Conservation (phyloP, 2,888 invertebrate species). For the Phengaris arion region DNA sequence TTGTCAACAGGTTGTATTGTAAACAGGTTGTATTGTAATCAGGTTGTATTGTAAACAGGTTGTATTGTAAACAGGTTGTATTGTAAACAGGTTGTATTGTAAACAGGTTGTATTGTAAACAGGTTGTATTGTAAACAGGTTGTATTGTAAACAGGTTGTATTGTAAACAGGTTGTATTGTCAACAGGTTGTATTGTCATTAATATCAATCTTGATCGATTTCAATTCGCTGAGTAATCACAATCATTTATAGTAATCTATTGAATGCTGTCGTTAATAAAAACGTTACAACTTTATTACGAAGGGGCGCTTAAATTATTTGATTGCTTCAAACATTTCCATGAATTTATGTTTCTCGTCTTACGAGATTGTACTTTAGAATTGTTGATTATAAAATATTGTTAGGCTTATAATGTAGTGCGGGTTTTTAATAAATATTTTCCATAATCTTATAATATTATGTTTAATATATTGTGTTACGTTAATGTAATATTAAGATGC, state of each 20-base stretch:
- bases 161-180: slow-evolving; percentile 25
- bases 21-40: not conserved
- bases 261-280: slow-evolving; percentile 39
- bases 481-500: no score
- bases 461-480: no score
- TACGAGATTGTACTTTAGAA: no score
- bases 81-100: slow-evolving; percentile 27
- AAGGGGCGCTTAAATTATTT: slow-evolving; percentile 40
- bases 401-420: no score
- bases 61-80: slow-evolving; percentile 29
- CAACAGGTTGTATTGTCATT: slow-evolving; percentile 30
- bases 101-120: slow-evolving; percentile 2
- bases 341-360: slow-evolving; percentile 34
- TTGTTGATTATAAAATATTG: no score
- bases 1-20: slow-evolving; percentile 25
- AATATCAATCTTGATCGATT: not conserved
- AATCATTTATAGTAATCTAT: slow-evolving; percentile 31
- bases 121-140: slow-evolving; percentile 28
- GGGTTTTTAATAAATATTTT: no score
- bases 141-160: slow-evolving; percentile 29
- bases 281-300: slow-evolving; percentile 41
- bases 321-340: slow-evolving; percentile 35
- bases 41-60: slow-evolving; percentile 28
- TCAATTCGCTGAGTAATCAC: slow-evolving; percentile 8
- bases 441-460: no score